Evolutionary conservation across 2,113 vertebrate genomes (phyloP), one percentile per base, ranked within the genome.

Genomic region (Coptodon bakossiorum): DNA sequence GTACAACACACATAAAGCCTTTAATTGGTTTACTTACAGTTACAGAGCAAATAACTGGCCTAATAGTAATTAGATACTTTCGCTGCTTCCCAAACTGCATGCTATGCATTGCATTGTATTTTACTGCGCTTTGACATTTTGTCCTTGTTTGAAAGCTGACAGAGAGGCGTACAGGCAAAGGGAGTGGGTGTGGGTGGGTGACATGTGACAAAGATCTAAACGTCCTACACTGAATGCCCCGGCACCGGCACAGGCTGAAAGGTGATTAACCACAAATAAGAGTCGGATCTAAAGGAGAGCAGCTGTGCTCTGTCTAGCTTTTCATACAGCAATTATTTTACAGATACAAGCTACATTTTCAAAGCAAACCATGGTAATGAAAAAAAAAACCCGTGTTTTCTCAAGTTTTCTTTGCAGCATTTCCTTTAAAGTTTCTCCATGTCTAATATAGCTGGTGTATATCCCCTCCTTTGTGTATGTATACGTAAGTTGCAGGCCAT

Each of bases 341-440:
- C 31, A 63, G 31, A 66, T 66, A 66, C 61, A 66, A 38, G 17
- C 61, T 45, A 7, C 38, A 45, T 2, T 73, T 71, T 0, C 68
- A 43, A 27, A 73, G 22, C 40, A 73, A 29, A 73, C 40, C 1
- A 29, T 27, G 40, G 13, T 27, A 73, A 73, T 6, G 22, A 52
- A 0, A 3, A 34, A 6, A 53, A 2, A 0, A 0, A 1, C 1
- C 17, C 0, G 63, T 24, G 6, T 13, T 43, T 73, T 27, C 5
- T 14, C 22, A 24, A 27, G 45, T 48, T 48, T 73, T 76, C 22
- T 48, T 50, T 50, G 71, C 43, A 76, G 48, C 7, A 11, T 6
- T 81, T 7, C 36, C 9, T 76, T 29, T 43, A 76, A 50, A 50
- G 24, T 11, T 29, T 76, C 24, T 76, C 3, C 4, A 11, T 0